These are phyloP conservation scores for Megathymus violae DNA, from an alignment of 1,140 invertebrate genomes.

Conservation along the genomic window DNA sequence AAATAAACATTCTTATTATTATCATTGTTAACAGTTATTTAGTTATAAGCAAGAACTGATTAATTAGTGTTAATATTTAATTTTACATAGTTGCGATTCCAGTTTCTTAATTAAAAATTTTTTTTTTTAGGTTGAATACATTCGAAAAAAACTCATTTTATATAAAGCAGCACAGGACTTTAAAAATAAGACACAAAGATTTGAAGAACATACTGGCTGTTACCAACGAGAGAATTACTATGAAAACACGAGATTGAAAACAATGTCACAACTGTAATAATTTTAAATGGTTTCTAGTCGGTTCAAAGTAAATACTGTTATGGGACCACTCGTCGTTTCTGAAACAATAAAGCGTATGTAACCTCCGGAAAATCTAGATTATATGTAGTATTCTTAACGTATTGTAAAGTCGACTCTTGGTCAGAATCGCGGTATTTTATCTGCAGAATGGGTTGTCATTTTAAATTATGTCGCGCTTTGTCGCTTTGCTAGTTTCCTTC, in stretches of 20 bases:
- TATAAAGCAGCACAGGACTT: too few species aligned
- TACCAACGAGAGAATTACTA: background rate
- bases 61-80: background rate
- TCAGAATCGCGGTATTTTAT: constrained; percentile 17
- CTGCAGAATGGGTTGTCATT: constrained; percentile 8
- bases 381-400: constrained; percentile 9
- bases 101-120: too few species aligned
- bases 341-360: constrained; percentile 26
- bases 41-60: background rate
- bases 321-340: constrained; percentile 21
- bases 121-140: too few species aligned
- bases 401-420: constrained; percentile 22
- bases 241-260: constrained; percentile 10
- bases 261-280: constrained; percentile 27
- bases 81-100: too few species aligned
- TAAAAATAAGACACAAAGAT: too few species aligned
- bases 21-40: constrained; percentile 3
- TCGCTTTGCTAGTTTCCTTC: too few species aligned
- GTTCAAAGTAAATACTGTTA: constrained; percentile 4
- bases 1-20: constrained; percentile 9
- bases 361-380: constrained; percentile 29
- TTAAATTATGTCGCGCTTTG: constrained; percentile 6
- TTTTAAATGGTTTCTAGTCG: constrained; percentile 31
- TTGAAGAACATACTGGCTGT: too few species aligned
- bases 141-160: too few species aligned